Evolutionary conservation across 2,113 vertebrate genomes (phyloP), one percentile per base, ranked within the genome.

Genomic region (Oenanthe melanoleuca): DNA sequence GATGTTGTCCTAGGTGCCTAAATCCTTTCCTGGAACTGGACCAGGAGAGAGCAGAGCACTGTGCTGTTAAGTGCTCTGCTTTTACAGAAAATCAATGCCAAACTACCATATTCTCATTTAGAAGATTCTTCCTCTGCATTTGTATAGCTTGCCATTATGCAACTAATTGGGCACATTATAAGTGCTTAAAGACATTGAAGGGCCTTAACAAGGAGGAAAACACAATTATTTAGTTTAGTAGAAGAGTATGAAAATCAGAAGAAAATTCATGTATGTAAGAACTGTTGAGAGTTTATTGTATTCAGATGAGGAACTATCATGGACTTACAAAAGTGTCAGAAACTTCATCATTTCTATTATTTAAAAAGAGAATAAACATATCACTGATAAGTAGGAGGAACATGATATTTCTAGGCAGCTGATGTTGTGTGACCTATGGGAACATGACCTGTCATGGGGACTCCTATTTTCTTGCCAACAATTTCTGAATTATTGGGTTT

Each of bases 11-110:
- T 63, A 59, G 80, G 92, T 80, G 85, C 23, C 92, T 93, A 94
- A 92, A 93, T 74, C 69, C 52, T 86, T 92, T 92, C 86, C 88
- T 94, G 95, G 95, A 93, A 88, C 47, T 37, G 56, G 17, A 64
- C 91, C 94, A 95, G 64, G 20, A 86, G 47, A 80, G 29, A 88
- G 64, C 26, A 56, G 63, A 70, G 52, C 13, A 11, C 31, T 78
- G 80, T 78, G 72, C 83, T 56, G 72, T 47, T 93, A 95, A 95
- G 96, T 93, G 94, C 82, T 86, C 72, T 88, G 94, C 95, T 95
- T 95, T 96, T 95, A 95, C 38, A 45, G 88, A 86, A 96, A 93
- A 96, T 97, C 95, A 91, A 95, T 97, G 60, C 20, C 64, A 26
- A 64, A 45, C 34, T 80, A 29, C 26, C 60, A 34, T 88, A 87